Conservation (phyloP, 2,888 invertebrate genomes). For the Holacanthella duospinosa region DNA sequence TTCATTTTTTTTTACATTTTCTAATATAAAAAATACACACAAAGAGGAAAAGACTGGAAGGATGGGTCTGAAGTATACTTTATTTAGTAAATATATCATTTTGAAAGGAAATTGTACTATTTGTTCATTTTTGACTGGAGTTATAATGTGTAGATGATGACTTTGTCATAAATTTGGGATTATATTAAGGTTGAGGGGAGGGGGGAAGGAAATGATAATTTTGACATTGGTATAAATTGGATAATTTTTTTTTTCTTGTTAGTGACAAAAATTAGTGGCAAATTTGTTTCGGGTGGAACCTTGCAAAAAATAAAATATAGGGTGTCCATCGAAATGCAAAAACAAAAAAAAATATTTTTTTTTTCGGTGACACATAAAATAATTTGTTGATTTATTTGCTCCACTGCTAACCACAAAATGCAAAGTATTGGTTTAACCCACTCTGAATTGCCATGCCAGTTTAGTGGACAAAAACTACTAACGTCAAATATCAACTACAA, state of each 20-base stretch:
- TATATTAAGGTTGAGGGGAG: too few species aligned
- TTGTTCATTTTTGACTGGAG: background rate
- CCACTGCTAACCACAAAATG: background rate
- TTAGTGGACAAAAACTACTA: background rate
- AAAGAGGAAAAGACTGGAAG: background rate
- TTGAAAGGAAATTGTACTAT: background rate
- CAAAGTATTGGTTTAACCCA: too few species aligned
- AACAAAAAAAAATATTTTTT: background rate
- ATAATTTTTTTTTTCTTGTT: too few species aligned
- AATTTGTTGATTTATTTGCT: background rate
- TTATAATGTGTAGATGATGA: background rate
- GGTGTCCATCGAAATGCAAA: background rate
- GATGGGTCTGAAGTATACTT: conserved; percentile 3
- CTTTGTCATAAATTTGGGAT: background rate
- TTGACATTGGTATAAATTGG: too few species aligned
- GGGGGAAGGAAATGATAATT: too few species aligned
- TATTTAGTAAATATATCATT: background rate
- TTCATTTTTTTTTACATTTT: background rate
- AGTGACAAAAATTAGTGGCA: too few species aligned
- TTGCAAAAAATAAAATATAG: background rate
- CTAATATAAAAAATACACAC: conserved; percentile 2
- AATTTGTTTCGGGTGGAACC: too few species aligned
- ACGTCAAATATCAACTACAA: background rate
- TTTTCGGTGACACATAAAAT: background rate
- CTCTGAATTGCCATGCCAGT: background rate